Conservation (phyloP, 2,888 invertebrate species). For the Apomyelois bistriatella region DNA sequence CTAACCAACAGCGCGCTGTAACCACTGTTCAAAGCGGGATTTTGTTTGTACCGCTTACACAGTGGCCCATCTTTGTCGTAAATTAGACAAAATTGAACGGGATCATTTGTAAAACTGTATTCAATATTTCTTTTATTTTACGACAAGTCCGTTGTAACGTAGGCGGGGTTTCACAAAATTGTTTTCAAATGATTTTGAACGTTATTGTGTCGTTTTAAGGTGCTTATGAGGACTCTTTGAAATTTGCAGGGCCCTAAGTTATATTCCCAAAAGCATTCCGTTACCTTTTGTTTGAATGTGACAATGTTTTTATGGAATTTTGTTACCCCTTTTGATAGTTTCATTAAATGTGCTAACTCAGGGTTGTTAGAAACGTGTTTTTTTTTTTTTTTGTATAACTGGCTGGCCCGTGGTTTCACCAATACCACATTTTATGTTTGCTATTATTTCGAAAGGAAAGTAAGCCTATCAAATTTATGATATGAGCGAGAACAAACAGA, state of each 20-base stretch:
- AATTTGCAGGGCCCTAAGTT: not conserved
- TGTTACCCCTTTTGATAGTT: slow-evolving; percentile 1
- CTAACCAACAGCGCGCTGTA: slow-evolving; percentile 22
- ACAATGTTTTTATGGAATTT: not conserved
- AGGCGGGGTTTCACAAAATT: not conserved
- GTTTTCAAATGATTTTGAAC: slow-evolving; percentile 3
- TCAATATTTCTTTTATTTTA: slow-evolving; percentile 41
- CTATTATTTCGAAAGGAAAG: too few species aligned
- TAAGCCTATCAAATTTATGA: too few species aligned
- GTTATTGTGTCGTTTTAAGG: not conserved
- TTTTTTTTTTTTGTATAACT: not conserved
- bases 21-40: slow-evolving; percentile 51
- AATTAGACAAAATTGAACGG: slow-evolving; percentile 69
- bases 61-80: slow-evolving; percentile 62
- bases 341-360: slow-evolving; percentile 5
- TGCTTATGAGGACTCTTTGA: not conserved
- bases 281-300: slow-evolving; percentile 1
- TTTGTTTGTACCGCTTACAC: slow-evolving; percentile 50
- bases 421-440: too few species aligned
- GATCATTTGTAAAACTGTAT: slow-evolving; percentile 68
- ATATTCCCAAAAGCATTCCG: not conserved
- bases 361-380: not conserved
- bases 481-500: too few species aligned
- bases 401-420: too few species aligned
- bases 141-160: slow-evolving; percentile 45